These are phyloP conservation scores for Zoanthus gigantus DNA, from an alignment of 92 coral and sea anemone genomes.

Conservation along the genomic window DNA sequence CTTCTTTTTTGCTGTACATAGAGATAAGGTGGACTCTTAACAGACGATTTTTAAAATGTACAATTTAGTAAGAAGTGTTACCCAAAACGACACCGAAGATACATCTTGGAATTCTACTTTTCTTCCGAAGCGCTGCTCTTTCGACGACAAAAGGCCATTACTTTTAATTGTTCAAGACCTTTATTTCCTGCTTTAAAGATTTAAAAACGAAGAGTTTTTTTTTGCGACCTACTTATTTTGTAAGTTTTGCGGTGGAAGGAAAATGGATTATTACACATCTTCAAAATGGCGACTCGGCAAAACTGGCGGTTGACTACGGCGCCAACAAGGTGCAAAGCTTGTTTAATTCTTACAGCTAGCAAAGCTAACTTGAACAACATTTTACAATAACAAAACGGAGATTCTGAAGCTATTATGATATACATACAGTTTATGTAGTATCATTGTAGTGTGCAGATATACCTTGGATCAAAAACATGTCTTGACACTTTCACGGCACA, in stretches of 20 bases:
- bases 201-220: not conserved
- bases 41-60: not conserved
- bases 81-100: not conserved
- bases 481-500: slow-evolving; percentile 35
- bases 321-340: slow-evolving; percentile 57
- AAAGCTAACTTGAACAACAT: slow-evolving; percentile 20
- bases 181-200: not conserved
- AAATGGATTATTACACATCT: slow-evolving; percentile 89
- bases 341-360: slow-evolving; percentile 35
- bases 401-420: slow-evolving; percentile 18
- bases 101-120: not conserved
- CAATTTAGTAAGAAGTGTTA: not conserved
- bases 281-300: slow-evolving; percentile 76
- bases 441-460: slow-evolving; percentile 7
- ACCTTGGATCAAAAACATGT: slow-evolving; percentile 3
- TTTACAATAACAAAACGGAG: slow-evolving; percentile 63
- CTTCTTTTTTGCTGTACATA: not conserved
- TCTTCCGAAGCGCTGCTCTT: not conserved
- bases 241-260: slow-evolving; percentile 52
- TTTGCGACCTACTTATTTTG: slow-evolving; percentile 39
- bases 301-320: slow-evolving; percentile 49
- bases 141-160: not conserved
- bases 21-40: not conserved
- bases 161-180: not conserved
- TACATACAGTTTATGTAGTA: slow-evolving; percentile 1